These are phyloP conservation scores for Calliopsis andreniformis DNA, from an alignment of 1,140 invertebrate species.

Conservation along the genomic window DNA sequence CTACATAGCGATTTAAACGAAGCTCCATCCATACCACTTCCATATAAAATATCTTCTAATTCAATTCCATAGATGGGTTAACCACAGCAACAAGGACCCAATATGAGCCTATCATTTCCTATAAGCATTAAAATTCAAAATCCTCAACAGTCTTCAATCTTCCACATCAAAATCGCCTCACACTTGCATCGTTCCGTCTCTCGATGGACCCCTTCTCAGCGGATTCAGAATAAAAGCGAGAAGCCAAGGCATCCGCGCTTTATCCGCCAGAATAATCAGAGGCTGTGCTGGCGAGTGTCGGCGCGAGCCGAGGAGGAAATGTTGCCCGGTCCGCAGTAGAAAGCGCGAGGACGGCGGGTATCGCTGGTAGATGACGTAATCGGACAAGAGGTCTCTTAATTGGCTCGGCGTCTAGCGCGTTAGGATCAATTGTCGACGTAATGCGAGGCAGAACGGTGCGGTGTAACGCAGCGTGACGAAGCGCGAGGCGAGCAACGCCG, in stretches of 20 bases:
- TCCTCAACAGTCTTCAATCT: no score
- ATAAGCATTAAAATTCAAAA: no score
- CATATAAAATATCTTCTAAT: no score
- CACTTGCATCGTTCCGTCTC: no score
- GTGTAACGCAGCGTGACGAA: conserved; percentile 46
- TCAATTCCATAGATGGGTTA: no score
- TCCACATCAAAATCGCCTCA: no score
- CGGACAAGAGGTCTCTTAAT: conserved; percentile 65
- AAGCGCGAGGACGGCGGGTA: conserved; percentile 50
- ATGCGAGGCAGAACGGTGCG: conserved; percentile 44
- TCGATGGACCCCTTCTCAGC: no score
- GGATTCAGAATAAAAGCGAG: no score
- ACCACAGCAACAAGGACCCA: no score
- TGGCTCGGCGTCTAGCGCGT: conserved; percentile 71
- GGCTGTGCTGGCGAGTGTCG: neutral
- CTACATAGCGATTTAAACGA: no score
- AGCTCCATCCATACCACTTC: no score
- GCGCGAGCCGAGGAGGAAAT: conserved; percentile 17
- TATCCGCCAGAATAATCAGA: neutral
- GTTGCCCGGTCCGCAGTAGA: conserved; percentile 20
- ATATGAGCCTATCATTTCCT: no score
- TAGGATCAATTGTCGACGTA: conserved; percentile 70
- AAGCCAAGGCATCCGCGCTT: neutral
- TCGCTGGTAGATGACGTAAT: conserved; percentile 53
- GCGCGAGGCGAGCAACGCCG: conserved; percentile 53